Evolutionary conservation across 2,797 vertebrate genomes (phyloP), one percentile per base, ranked within the genome.

Genomic region (Microchirus variegatus): DNA sequence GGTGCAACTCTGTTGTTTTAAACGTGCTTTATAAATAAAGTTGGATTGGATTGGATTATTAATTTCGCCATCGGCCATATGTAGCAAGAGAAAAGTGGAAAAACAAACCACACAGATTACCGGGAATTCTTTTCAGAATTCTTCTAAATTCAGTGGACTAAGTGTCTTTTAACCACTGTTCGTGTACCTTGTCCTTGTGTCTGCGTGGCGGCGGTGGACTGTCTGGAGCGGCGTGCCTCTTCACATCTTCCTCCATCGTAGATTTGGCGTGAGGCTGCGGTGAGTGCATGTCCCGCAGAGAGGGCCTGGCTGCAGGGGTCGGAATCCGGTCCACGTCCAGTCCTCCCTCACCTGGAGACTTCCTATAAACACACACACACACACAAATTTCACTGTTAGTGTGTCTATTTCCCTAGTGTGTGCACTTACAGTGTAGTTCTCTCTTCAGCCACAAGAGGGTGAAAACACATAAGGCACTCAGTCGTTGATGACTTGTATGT

Each of bases 161-260:
- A 22, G 19, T 5, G 9, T 40, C 12, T 3, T 41, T 14, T 14
- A 41, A 14, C 11, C 15, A n/a, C n/a, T n/a, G n/a, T n/a, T n/a
- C n/a, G n/a, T n/a, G 3, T 60, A 90, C 89, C 81, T 90, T 92
- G 18, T 92, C 91, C 67, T 89, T 91, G 35, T 91, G 87, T 48
- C 87, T 80, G 64, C 87, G 85, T 4, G 82, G 85, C 0, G 77
- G 75, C 1, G 84, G 85, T 0, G 89, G 89, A 53, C 78, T 90
- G 70, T 87, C 87, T 0, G 77, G 77, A 15, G 67, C 22, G 0
- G 18, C 38, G 53, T 95, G 98, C 92, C 95, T 95, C 92, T 97
- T 97, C 65, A 95, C 81, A 17, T 98, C 96, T 66, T 98, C 97
- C 80, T 99, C 96, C 1, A 97, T 91, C 0, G 95, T 95, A 59